These are phyloP conservation scores for Lepidocolaptes lacrymiger DNA, from an alignment of 2,797 vertebrate genomes.

Conservation along the genomic window DNA sequence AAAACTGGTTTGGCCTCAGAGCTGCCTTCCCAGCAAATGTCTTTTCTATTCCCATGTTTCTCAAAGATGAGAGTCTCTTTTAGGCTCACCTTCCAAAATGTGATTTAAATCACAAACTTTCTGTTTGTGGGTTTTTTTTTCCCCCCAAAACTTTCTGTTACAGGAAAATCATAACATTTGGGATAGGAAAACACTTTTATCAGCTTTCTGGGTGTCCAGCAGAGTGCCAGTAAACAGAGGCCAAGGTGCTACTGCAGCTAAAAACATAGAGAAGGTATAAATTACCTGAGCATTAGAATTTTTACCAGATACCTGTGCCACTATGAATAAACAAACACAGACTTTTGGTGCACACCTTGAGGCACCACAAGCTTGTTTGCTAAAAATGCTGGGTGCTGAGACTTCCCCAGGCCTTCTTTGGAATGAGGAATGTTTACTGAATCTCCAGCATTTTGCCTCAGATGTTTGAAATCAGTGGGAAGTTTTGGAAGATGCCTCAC, in stretches of 20 bases:
- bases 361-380: background rate
- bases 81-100: background rate
- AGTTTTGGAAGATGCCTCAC: background rate
- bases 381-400: background rate
- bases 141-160: background rate
- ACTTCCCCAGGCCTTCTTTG: background rate
- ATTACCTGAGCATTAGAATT: background rate
- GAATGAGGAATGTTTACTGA: background rate
- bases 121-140: background rate
- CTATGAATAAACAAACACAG: background rate
- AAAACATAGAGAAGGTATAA: background rate
- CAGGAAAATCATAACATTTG: background rate
- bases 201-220: background rate
- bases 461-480: background rate
- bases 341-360: background rate
- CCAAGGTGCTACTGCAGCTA: background rate
- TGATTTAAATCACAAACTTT: background rate
- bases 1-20: background rate
- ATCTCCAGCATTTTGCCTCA: background rate
- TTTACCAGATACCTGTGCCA: accelerated
- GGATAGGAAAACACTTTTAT: background rate
- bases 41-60: background rate
- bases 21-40: background rate
- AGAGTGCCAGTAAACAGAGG: background rate
- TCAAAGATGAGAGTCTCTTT: background rate